Percentiles rank a stretch among this genome's conserved stretches.
These are phyloP conservation scores for Drosophila yooni DNA, from an alignment of 2,888 invertebrate genomes.

Conservation along the genomic window DNA sequence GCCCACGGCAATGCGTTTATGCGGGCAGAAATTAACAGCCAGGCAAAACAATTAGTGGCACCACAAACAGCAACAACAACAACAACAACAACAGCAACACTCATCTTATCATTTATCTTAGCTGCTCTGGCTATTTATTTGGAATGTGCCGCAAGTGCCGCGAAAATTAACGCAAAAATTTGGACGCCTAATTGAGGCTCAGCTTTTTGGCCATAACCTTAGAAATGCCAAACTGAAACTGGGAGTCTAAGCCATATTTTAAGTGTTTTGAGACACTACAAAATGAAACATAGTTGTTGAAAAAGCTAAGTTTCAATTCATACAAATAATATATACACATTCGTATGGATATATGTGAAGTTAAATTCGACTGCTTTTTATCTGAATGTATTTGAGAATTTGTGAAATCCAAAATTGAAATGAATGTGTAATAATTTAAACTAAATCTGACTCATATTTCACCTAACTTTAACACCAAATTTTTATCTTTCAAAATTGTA, in stretches of 20 bases:
- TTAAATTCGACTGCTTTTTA: background rate
- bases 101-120: conserved; percentile 75
- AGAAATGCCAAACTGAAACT: conserved; percentile 8
- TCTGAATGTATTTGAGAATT: background rate
- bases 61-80: conserved; percentile 35
- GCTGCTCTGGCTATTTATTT: conserved; percentile 63
- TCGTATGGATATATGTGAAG: background rate
- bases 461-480: too few species aligned
- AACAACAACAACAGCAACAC: conserved; percentile 26
- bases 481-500: background rate
- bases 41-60: conserved; percentile 74
- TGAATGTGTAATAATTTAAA: background rate
- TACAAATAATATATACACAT: background rate
- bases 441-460: background rate
- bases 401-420: background rate
- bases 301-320: background rate
- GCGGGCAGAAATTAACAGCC: conserved; percentile 78
- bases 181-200: conserved; percentile 65
- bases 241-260: conserved; percentile 10
- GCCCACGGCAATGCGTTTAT: conserved; percentile 74
- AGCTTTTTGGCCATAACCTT: conserved; percentile 38
- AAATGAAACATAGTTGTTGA: background rate
- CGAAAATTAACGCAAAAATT: conserved; percentile 75
- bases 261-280: conserved; percentile 5
- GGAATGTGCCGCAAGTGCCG: conserved; percentile 79